Evolutionary conservation across 2,113 vertebrate genomes (phyloP).

Genomic region (Scatophagus argus): DNA sequence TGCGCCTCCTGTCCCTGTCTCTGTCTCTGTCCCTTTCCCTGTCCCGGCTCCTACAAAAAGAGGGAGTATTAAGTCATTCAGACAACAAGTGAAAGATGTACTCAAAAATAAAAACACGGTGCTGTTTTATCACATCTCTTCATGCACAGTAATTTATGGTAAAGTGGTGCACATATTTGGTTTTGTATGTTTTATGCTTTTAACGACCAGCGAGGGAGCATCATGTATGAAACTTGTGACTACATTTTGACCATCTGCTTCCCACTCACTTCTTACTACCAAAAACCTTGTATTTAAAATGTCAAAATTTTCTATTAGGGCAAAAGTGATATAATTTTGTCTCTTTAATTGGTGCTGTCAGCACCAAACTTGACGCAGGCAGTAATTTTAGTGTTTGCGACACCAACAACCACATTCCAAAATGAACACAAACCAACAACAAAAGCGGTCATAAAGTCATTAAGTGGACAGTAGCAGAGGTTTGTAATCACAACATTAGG

Average conservation of each 20-base stretch:
- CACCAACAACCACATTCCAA: background rate
- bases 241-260: too few relatives aligned
- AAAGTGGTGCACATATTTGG: background rate
- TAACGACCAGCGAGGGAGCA: background rate
- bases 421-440: background rate
- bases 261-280: background rate
- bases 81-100: background rate
- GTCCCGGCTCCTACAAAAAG: constrained; percentile 85
- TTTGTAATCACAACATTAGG: too few relatives aligned
- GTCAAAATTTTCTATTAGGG: background rate
- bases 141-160: background rate
- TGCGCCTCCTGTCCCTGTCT: constrained; percentile 86
- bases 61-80: background rate
- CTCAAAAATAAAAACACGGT: background rate
- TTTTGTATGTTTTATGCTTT: background rate
- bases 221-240: too few relatives aligned
- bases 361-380: background rate
- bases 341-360: background rate
- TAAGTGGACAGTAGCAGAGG: background rate
- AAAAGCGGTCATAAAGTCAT: background rate
- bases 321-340: background rate
- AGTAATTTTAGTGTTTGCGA: background rate
- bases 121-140: background rate
- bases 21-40: constrained; percentile 80
- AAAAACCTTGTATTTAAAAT: background rate